Conservation (phyloP, 1,140 invertebrate genomes). For the Microplitis mediator region DNA sequence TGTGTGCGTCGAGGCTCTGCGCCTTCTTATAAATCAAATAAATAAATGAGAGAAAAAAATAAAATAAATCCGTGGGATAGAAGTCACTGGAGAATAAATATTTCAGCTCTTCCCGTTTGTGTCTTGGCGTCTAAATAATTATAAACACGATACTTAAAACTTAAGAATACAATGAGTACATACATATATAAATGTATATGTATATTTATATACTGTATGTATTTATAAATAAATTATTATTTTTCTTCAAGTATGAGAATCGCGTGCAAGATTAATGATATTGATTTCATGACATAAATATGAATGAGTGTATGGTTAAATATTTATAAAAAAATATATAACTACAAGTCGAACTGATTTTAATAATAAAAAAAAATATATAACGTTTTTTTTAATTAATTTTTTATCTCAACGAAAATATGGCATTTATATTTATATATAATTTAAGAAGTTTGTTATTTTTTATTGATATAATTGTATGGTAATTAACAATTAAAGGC, state of each 20-base stretch:
- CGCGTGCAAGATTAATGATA: neutral
- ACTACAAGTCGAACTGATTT: neutral
- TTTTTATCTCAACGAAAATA: neutral
- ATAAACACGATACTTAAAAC: constrained; percentile 11
- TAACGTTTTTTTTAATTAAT: neutral
- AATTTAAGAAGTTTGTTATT: neutral
- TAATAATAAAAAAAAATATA: too few relatives aligned
- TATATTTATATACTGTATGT: neutral
- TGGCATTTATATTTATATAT: neutral
- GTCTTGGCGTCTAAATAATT: constrained; percentile 43
- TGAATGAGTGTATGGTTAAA: neutral
- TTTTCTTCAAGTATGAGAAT: constrained; percentile 28
- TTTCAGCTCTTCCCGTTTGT: constrained; percentile 43
- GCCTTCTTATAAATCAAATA: constrained; percentile 25
- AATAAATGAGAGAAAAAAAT: constrained; percentile 10
- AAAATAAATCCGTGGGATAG: constrained; percentile 13
- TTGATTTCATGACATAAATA: constrained; percentile 1
- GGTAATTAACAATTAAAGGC: too few relatives aligned
- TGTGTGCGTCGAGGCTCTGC: neutral
- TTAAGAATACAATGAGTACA: constrained; percentile 30
- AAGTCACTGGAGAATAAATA: constrained; percentile 8
- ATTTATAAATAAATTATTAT: constrained; percentile 26
- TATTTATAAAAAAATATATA: neutral
- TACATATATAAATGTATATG: constrained; percentile 29
- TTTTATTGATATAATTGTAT: neutral